Percentiles rank a stretch among this genome's conserved stretches.
phyloP scores from a whole-genome alignment of 2,797 vertebrate species.

The Urophycis tenuis region DNA sequence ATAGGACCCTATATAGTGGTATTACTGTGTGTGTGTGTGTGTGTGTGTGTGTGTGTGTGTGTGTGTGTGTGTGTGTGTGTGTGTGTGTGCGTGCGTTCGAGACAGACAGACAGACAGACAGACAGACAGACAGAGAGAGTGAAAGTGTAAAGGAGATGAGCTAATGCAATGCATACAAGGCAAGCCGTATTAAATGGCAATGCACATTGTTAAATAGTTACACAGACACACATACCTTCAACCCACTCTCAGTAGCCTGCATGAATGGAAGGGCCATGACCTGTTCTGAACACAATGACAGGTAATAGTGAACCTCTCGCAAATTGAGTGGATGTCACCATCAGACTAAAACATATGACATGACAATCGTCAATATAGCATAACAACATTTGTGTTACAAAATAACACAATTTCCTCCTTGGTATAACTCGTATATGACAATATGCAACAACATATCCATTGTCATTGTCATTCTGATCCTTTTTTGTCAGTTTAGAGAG shows the following conservation, averaged over 20 bases:
- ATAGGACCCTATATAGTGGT: background rate
- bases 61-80: background rate
- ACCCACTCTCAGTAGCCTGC: background rate
- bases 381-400: no score
- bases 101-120: no score
- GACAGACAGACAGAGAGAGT: background rate
- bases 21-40: constrained; percentile 8
- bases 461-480: no score
- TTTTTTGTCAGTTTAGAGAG: background rate
- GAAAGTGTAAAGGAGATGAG: background rate
- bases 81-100: background rate
- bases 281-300: background rate
- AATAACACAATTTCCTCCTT: no score
- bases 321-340: background rate
- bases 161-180: background rate
- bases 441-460: no score
- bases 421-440: no score
- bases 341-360: background rate
- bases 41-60: background rate
- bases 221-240: background rate
- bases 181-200: background rate
- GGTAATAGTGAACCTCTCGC: no score
- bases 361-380: background rate
- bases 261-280: background rate
- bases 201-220: background rate